phyloP scores from a whole-genome alignment of 92 coral and sea anemone species.

The Porites rus region DNA sequence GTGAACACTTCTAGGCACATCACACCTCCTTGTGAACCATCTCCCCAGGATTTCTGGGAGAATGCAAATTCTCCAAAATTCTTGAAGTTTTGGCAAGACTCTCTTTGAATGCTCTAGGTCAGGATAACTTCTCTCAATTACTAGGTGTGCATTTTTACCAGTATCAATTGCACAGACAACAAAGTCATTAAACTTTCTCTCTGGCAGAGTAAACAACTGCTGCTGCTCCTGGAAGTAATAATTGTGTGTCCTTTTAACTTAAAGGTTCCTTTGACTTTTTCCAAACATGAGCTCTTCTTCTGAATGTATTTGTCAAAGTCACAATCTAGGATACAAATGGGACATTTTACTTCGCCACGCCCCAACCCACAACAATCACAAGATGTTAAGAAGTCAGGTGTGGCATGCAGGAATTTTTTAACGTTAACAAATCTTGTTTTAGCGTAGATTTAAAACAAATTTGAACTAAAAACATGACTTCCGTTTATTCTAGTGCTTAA shows the following conservation, averaged over 20 bases:
- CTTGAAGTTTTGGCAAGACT: constrained; percentile 50
- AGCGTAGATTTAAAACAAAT: no score
- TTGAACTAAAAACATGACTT: no score
- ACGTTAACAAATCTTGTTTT: no score
- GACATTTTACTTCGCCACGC: constrained; percentile 55
- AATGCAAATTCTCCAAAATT: constrained; percentile 62
- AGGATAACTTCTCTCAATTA: constrained; percentile 57
- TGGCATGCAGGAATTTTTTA: constrained; percentile 44
- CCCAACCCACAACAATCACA: constrained; percentile 29
- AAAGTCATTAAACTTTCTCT: constrained; percentile 58
- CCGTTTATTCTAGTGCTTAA: no score
- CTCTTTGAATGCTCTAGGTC: constrained; percentile 57
- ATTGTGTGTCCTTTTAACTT: constrained; percentile 31
- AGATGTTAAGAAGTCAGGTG: constrained; percentile 50
- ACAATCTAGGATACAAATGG: constrained; percentile 20
- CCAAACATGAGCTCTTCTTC: constrained; percentile 47
- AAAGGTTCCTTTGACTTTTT: constrained; percentile 5
- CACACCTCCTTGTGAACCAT: no score
- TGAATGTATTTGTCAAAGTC: constrained; percentile 54
- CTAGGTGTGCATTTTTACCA: constrained; percentile 40
- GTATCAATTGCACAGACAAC: constrained; percentile 44
- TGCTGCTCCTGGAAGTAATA: constrained; percentile 66
- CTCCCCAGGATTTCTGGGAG: not conserved
- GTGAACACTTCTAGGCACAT: no score
- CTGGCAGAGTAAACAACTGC: constrained; percentile 55